Base-by-base conservation (phyloP, 2,888 invertebrate genomes). In the Crossocerus cetratus region DNA sequence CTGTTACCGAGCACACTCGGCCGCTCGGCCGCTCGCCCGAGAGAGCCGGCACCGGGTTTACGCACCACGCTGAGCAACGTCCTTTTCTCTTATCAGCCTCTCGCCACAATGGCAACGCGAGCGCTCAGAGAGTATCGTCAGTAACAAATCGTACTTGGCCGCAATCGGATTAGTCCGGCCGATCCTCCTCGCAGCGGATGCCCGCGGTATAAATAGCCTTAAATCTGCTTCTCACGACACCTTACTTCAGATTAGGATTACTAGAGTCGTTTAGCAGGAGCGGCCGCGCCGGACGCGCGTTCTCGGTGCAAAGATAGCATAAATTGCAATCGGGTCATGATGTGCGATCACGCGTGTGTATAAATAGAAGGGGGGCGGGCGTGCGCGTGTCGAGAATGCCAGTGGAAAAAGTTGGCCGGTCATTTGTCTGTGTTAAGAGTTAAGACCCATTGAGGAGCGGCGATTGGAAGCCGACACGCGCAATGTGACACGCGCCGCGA, bases 381-480 rank as follows among this genome's bases (percentile, higher is more conserved):
- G 22, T 43, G 45, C 42, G 23, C 63, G 56, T 66, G 61, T 63
- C 43, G 22, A 62, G 60, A 57, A 66, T 63, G 20, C 53, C 64
- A 66, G 74, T 67, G 72, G 71, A 71, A 58, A 72, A 69, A 72
- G 72, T 73, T 57, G 49, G 57, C 68, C 64, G 16, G 69, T 72
- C 83, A 86, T 86, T 86, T 86, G 80, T 86, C 86, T 86, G 82
- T 76, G 80, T 86, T 86, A 86, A 74, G 76, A 79, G 80, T 86
- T 86, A 86, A 74, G 76, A 79, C 77, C 72, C 74, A 83, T 86
- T 86, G 81, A 84, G 64, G 2, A 32, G 67, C 70, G 66, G 71
- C 81, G 83, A 85, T 85, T 84, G 84, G 72, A 78, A 71, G 76
- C 67, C 57, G 64, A 64, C 72, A 65, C 70, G 32, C 74, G 68